Evolutionary conservation across 2,113 vertebrate species (phyloP), one percentile per base, ranked within the genome.

Genomic region (Mystacornis crossleyi): DNA sequence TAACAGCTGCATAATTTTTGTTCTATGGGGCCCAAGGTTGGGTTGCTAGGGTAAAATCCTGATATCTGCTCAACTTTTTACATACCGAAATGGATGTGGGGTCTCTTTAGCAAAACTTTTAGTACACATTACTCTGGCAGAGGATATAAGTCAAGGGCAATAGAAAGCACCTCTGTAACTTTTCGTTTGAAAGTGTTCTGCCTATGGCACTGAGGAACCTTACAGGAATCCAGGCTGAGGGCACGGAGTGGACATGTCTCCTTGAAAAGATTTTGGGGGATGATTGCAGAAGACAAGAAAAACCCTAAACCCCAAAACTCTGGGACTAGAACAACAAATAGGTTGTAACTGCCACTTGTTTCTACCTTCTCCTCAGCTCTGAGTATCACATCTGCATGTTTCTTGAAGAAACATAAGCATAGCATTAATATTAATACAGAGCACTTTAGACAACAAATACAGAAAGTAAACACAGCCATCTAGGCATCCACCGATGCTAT

Each of bases 241-340:
- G 34, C 13, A 65, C 5, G 8, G 12, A 66, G 23, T 0, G 4
- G 60, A 38, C 14, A 42, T 5, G 19, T 24, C 28, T 60, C 23
- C 21, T 31, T 4, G 16, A 54, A 62, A 86, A 67, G 12, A 47
- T 42, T 70, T 50, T 33, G 33, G 7, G 24, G 6, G 54, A 54
- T 33, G 20, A 60, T 28, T 4, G n/a, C 21, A 72, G 18, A 79
- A 80, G 31, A n/a, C 31, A 55, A 77, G 14, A 81, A 89, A 81
- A 53, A 18, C 0, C 1, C 14, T 7, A 47, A 70, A 31, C 4
- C 1, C 2, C 21, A 6, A 29, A 64, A 64, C 33, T 36, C 23
- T 18, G 13, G 26, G 6, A 42, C 14, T 50, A 64, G 12, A 17
- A 47, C 47, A 53, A 53, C 18, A 88, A 80, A 80, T 3, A 29